Percentiles rank a stretch among this genome's conserved stretches.
These are phyloP conservation scores for Monopis laevigella DNA, from an alignment of 2,888 invertebrate species.

Conservation along the genomic window DNA sequence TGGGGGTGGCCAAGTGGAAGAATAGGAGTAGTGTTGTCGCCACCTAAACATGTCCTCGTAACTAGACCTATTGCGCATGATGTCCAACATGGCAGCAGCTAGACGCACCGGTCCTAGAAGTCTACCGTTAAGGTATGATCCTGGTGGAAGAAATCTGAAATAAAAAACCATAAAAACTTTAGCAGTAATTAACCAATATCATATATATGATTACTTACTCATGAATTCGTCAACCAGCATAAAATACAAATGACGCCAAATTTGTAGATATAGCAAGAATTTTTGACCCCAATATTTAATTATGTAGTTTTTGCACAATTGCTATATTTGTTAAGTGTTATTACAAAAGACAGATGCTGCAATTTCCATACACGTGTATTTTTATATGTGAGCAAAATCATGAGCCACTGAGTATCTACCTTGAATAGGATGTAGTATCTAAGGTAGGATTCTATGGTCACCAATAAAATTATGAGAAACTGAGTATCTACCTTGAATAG, in stretches of 20 bases:
- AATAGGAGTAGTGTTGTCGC: constrained; percentile 11
- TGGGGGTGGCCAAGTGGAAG: background rate
- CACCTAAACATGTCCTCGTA: constrained; percentile 12
- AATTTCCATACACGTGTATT: no score
- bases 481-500: no score
- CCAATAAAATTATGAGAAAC: no score
- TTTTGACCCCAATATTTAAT: background rate
- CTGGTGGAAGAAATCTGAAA: constrained; percentile 14
- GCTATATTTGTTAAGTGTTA: background rate
- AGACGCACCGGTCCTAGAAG: constrained; percentile 3
- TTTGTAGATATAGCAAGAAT: background rate
- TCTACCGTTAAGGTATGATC: constrained; percentile 11
- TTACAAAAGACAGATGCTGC: no score
- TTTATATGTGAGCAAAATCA: no score
- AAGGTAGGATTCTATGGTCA: no score
- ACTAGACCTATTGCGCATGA: background rate
- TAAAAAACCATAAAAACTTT: background rate
- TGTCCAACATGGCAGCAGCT: constrained; percentile 9
- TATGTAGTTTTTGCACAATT: background rate
- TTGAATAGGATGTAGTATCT: no score
- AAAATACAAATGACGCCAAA: no score
- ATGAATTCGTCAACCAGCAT: background rate
- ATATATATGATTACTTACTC: background rate
- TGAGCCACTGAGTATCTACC: no score
- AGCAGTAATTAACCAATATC: background rate